Evolutionary conservation across 2,113 vertebrate species (phyloP), one percentile per base, ranked within the genome.

Genomic region (Spea bombifrons): DNA sequence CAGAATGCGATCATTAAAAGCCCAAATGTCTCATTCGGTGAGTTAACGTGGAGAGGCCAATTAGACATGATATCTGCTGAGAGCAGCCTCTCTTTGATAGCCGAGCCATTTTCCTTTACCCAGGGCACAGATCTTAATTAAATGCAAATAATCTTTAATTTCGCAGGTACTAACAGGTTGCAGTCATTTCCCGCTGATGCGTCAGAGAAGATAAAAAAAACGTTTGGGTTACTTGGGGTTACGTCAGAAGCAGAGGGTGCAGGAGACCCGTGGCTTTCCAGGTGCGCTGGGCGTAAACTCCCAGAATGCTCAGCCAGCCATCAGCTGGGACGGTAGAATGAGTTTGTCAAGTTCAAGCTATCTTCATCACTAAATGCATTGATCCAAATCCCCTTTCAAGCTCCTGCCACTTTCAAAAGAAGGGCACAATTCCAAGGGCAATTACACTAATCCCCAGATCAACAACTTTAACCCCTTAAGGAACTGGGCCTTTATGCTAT

Each of bases 141-240:
- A 74, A 80, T 74, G 71, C 71, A 80, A 80, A 74, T 80, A 80
- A 74, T 80, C 78, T 80, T 74, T 74, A 68, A 80, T 74, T 74
- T 80, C 71, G 59, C 47, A 80, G 44, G 63, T 61, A 16, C 70
- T 72, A 72, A 78, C 69, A 70, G 50, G 64, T 49, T 50, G 49
- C 48, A 45, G 74, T 30, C 64, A 75, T 75, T 67, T 46, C 74
- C 49, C 64, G n/a, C 9, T 55, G 30, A 50, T 67, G 64, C 49
- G 43, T 44, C 63, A 64, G 63, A 66, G 73, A 8, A 16, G 49
- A n/a, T 53, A 30, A 59, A 59, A 53, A 12, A 8, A 53, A 53
- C 1, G 55, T 9, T 13, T 59, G 55, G 15, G 55, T 30, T 30
- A 30, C 2, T 30, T 30, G 30, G 30, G 30, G 30, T 30, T 30